Conservation (phyloP, 2,888 invertebrate species). For the Orchestes rusci region DNA sequence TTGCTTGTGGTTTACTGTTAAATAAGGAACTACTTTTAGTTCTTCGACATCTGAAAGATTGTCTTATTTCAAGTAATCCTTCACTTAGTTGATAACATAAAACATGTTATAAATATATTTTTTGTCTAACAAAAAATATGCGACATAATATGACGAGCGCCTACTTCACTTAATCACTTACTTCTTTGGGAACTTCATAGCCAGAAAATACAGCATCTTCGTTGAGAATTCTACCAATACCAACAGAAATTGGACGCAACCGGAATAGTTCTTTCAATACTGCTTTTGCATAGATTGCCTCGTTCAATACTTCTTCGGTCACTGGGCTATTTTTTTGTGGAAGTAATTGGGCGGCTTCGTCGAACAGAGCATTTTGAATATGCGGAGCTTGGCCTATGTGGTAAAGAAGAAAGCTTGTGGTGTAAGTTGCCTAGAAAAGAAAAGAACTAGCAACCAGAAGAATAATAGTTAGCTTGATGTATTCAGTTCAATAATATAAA, state of each 20-base stretch:
- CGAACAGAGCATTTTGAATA: constrained; percentile 53
- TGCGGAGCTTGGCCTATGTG: constrained; percentile 64
- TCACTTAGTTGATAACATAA: no score
- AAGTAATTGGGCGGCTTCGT: constrained; percentile 44
- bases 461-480: no score
- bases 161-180: constrained; percentile 50
- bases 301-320: constrained; percentile 51
- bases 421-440: constrained; percentile 62
- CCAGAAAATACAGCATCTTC: constrained; percentile 63
- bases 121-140: no score
- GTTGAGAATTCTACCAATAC: constrained; percentile 68
- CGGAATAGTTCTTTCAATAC: constrained; percentile 79
- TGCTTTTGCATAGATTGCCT: constrained; percentile 67
- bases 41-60: no score
- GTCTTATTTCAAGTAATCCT: no score
- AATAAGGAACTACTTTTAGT: no score
- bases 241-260: constrained; percentile 76
- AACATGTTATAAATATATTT: no score
- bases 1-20: no score
- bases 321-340: constrained; percentile 47
- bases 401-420: constrained; percentile 70
- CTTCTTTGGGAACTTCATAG: constrained; percentile 68
- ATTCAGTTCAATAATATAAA: no score
- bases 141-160: no score
- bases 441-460: no score